Evolutionary conservation across 2,797 vertebrate genomes (phyloP), one percentile per base, ranked within the genome.

Genomic region (Odontamblyopus lacepedii): DNA sequence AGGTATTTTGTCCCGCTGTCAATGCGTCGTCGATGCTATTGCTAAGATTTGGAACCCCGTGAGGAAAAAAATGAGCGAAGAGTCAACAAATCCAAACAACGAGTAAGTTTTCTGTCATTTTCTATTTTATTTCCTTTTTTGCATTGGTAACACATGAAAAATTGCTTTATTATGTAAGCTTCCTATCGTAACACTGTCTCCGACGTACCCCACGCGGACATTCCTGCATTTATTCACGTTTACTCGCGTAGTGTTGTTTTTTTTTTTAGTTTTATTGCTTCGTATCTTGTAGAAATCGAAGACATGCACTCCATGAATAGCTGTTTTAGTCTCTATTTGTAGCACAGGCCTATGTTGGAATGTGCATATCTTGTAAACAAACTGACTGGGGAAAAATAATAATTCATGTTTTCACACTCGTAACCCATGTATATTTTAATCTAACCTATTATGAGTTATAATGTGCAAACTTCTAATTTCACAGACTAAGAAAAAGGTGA

Each of bases 41-140:
- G 93, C 94, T 95, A 93, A 95, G 88, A 92, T 93, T 93, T 93
- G 96, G 94, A 95, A 95, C 90, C 84, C 96, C 95, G 95, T 98
- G 96, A 98, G 96, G 91, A 91, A 95, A 94, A 95, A 98, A 95
- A 98, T 98, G 97, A 98, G 96, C 96, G 97, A 98, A 95, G 96
- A 98, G 95, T 96, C 96, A 95, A 95, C 95, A 94, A 95, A 96
- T 96, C 94, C 96, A 95, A 96, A 96, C 94, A 94, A 96, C 95
- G 96, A 98, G 97, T 98, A 93, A 98, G 96, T 93, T 70, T 30
- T 3, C 44, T 15, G 44, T 16, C 16, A 48, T 48, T 48, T 48
- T 48, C 2, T 16, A 56, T 15, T 32, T 66, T 15, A 8, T 59
- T 23, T 23, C 23, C 23, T 23, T 9, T 9, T 59, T 61, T 65